Base-by-base conservation (phyloP, 1,140 invertebrate genomes). In the Hyphantria cunea region DNA sequence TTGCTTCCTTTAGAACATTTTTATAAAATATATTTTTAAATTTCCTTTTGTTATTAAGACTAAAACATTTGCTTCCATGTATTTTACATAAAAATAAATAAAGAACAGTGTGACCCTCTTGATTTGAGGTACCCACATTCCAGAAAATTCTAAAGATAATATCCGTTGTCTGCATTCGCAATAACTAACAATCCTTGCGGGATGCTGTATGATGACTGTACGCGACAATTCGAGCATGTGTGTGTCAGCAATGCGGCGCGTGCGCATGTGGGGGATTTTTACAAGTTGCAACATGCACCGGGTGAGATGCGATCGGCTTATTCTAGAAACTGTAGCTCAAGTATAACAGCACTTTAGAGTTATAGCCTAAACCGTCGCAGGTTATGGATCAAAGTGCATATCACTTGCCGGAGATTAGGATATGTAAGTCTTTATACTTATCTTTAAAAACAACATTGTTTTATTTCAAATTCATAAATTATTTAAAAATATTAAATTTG, bases 331-430 rank as follows among this genome's bases (percentile, higher is more conserved):
- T 39, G 55, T 4, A 32, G 47, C 55, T 44, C 41, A 49, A 48
- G 42, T 47, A 48, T 56, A 56, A 56, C 54, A 34, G 54, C 44
- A 37, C 54, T 45, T 47, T 56, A n/a, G 44, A 13, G n/a, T 53
- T 42, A 54, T 44, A 54, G 37, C 17, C 37, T n/a, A 5, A 13
- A 41, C 12, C n/a, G 15, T 13, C 45, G 11, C 34, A 33, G n/a
- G 33, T 37, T 15, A 58, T 58, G 55, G 55, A 58, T n/a, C 15
- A 25, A 31, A 44, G 41, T 44, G 31, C 14, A 39, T 48, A 48
- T 58, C 34, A 25, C 54, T 48, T 39, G 12, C 8, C 33, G 34
- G 44, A 58, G 11, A 49, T 49, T 0, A 44, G 45, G 4, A 31
- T 58, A 48, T 31, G 55, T 58, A n/a, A 58, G 55, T 58, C 45